Evolutionary conservation across 2,113 vertebrate genomes (phyloP).

Genomic region (Ariopsis seemanni): DNA sequence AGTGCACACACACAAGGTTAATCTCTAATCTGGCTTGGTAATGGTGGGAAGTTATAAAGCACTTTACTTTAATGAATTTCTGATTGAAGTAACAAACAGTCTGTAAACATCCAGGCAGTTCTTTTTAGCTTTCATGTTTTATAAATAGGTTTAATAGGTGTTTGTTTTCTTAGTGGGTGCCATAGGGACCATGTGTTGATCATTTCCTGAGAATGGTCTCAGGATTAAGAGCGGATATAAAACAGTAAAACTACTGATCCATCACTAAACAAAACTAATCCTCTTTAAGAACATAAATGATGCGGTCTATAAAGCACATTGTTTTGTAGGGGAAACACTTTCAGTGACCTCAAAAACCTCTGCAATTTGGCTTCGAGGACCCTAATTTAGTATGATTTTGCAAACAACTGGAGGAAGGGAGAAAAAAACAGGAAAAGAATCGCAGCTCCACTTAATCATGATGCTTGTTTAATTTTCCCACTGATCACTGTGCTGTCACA

Average conservation of each 20-base stretch:
- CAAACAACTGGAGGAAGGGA: slow-evolving; percentile 31
- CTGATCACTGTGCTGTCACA: slow-evolving; percentile 64
- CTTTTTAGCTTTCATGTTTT: background rate
- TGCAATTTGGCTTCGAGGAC: background rate
- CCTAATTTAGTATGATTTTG: background rate
- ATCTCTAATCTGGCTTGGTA: background rate
- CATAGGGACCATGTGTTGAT: background rate
- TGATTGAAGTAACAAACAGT: background rate
- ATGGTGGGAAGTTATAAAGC: background rate
- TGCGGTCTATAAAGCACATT: background rate
- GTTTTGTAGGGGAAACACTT: background rate
- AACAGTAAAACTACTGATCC: slow-evolving; percentile 13
- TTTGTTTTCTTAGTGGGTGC: background rate
- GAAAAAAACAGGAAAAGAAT: slow-evolving; percentile 16
- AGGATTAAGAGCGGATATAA: slow-evolving; percentile 1
- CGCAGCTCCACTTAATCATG: background rate
- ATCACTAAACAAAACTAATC: background rate
- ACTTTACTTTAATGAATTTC: background rate
- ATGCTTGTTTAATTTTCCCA: slow-evolving; percentile 48
- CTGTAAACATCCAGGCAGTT: background rate
- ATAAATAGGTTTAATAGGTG: slow-evolving; percentile 31
- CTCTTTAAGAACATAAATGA: background rate
- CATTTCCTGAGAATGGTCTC: background rate
- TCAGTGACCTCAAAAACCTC: background rate
- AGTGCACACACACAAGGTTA: background rate